Evolutionary conservation across 2,888 invertebrate species (phyloP), one percentile per base, ranked within the genome.

Genomic region (Seira musarum): DNA sequence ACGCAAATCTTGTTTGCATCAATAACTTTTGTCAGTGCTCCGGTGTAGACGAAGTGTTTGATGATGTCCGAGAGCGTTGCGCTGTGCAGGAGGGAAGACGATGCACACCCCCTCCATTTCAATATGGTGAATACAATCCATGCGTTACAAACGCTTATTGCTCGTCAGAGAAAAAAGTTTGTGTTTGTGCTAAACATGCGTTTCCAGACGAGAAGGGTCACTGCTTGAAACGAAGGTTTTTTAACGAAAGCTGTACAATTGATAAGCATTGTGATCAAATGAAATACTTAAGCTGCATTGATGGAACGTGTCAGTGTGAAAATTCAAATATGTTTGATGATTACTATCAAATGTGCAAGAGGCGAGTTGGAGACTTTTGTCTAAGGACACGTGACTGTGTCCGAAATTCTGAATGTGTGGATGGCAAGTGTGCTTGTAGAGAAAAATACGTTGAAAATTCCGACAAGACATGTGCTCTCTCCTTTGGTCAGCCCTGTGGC

Each of bases 61-160:
- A 84, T 25, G 63, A 70, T 19, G 75, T 80, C 15, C 69, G 84
- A n/a, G 84, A 82, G 30, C 69, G 79, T 5, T 84, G 84, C 67
- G 82, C 84, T 6, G 74, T 82, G 15, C 76, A 76, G 6, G 84
- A 84, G 80, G 82, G 84, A 21, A 79, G 81, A 25, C 40, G 73
- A 1, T 84, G 84, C 49, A n/a, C 65, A 13, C 79, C 81, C 22
- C 84, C 84, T 0, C 22, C 66, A 25, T 82, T 76, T 46, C 72
- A 81, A 19, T 84, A 71, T 22, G 84, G 84, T 1, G 84, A 84
- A 57, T 81, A 66, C 40, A 82, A 81, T 71, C 82, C 84, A 1
- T 84, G 84, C 30, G 84, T 84, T 6, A 76, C 82, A 2, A 84
- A 84, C 70, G 64, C 82, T 3, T 78, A 60, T 67, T 84, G 81